Base-by-base conservation (phyloP, 2,113 vertebrate genomes). In the Oxygymnocypris stewartii region DNA sequence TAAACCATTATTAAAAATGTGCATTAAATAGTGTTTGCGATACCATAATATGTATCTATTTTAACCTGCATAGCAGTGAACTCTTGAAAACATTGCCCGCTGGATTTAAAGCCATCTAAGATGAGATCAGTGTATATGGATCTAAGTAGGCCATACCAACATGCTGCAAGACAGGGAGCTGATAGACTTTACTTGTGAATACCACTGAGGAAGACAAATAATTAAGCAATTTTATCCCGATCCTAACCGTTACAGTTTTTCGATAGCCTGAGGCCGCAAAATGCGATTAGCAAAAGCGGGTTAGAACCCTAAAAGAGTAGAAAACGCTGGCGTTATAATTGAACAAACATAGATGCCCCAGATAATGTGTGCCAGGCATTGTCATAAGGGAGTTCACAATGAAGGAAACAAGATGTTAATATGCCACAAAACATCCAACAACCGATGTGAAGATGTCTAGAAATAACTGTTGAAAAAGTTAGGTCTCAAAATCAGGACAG, bases 261-360 rank as follows among this genome's bases (percentile, higher is more conserved):
- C 86, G 61, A 51, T 91, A 87, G 93, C 93, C 93, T 88, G 88
- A 77, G 93, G 94, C 93, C 1, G 18, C 69, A 74, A 90, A 91
- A 90, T 87, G 86, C 47, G 90, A 94, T 94, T 93, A 93, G 91
- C 84, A 85, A 84, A 88, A 93, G 86, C 88, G 90, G 90, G 89
- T 93, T 93, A 91, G 89, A 92, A 92, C 82, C 79, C 77, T 87
- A 86, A 84, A 90, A 89, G 69, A 84, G 79, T 37, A 87, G 73
- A 84, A 86, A 73, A 88, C 82, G 83, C 69, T 83, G 84, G n/a
- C 69, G 28, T 86, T 84, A 79, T 86, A 91, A 90, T 89, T 88
- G 85, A 89, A 80, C 86, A 89, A 89, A 91, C 90, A 89, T 23
- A 47, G 25, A 77, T 88, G 89, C 80, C 89, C 91, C 87, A 91